Evolutionary conservation across 2,888 invertebrate species (phyloP).

Genomic region (Oithona nana): DNA sequence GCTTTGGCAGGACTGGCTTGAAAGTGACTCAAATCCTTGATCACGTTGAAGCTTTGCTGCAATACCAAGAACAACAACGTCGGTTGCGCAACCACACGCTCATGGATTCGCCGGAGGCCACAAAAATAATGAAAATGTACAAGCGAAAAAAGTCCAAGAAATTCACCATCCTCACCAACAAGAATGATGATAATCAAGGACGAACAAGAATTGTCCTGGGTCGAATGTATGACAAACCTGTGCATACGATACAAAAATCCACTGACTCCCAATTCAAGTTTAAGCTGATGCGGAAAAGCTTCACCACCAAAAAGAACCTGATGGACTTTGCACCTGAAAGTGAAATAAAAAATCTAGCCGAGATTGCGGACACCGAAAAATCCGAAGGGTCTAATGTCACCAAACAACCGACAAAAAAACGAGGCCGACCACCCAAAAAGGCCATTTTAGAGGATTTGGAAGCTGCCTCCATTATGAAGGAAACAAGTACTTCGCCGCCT

Average conservation of each 20-base stretch:
- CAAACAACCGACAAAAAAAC: background rate
- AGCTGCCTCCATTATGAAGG: background rate
- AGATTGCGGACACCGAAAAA: background rate
- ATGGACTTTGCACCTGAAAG: background rate
- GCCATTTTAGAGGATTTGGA: background rate
- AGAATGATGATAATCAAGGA: too few species aligned
- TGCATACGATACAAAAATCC: background rate
- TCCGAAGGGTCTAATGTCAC: background rate
- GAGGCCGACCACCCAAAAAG: constrained; percentile 1
- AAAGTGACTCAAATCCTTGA: background rate
- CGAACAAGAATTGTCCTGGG: too few species aligned
- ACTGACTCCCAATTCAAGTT: background rate
- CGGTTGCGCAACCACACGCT: background rate
- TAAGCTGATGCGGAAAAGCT: background rate
- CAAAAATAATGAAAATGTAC: background rate
- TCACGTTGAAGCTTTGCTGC: background rate
- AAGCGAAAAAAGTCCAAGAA: background rate
- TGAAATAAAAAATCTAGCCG: background rate
- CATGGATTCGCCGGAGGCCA: background rate
- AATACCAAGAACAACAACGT: background rate
- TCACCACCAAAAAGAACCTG: too few species aligned
- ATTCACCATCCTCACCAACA: too few species aligned
- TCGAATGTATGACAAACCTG: background rate
- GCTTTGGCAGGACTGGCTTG: too few species aligned
- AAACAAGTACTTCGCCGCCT: background rate